Conservation (phyloP, 2,888 invertebrate genomes). For the Euproctis similis region DNA sequence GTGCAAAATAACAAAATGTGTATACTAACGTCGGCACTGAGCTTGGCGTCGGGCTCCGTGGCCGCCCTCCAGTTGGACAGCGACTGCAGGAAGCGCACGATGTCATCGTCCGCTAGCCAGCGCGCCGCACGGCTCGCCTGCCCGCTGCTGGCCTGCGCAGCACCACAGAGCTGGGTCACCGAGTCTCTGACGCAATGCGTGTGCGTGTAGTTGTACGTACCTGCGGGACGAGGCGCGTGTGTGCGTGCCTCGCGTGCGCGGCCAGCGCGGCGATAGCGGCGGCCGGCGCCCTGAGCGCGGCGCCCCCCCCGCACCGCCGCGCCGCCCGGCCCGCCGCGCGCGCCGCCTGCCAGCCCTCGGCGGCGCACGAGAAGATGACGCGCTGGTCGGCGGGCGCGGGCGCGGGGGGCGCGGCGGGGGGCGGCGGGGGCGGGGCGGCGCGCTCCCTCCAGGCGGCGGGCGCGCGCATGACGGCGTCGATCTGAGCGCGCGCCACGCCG, state of each 20-base stretch:
- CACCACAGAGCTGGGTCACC: too few species aligned
- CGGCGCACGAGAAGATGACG: constrained; percentile 46
- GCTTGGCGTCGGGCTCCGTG: constrained; percentile 10
- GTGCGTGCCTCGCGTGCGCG: constrained; percentile 28
- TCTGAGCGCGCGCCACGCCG: constrained; percentile 30
- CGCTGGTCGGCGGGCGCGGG: constrained; percentile 46
- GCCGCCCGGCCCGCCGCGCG: constrained; percentile 24
- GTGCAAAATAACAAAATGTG: background rate
- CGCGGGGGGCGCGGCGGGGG: constrained; percentile 83
- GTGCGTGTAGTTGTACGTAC: too few species aligned
- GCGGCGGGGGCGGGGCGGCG: constrained; percentile 67
- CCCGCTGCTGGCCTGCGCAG: constrained; percentile 15
- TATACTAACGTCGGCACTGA: constrained; percentile 19
- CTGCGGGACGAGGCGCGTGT: constrained; percentile 15
- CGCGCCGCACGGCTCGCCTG: constrained; percentile 31
- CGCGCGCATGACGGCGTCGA: constrained; percentile 79
- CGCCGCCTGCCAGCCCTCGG: constrained; percentile 37
- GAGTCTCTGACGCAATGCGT: too few species aligned
- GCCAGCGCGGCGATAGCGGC: constrained; percentile 33
- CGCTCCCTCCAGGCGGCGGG: constrained; percentile 87
- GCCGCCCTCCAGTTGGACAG: constrained; percentile 54
- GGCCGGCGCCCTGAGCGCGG: constrained; percentile 33
- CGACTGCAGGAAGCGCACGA: constrained; percentile 91
- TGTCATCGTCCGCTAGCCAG: constrained; percentile 95
- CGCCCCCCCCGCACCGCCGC: constrained; percentile 35